Evolutionary conservation across 2,888 invertebrate species (phyloP).

Genomic region (Drosophila lutescens): DNA sequence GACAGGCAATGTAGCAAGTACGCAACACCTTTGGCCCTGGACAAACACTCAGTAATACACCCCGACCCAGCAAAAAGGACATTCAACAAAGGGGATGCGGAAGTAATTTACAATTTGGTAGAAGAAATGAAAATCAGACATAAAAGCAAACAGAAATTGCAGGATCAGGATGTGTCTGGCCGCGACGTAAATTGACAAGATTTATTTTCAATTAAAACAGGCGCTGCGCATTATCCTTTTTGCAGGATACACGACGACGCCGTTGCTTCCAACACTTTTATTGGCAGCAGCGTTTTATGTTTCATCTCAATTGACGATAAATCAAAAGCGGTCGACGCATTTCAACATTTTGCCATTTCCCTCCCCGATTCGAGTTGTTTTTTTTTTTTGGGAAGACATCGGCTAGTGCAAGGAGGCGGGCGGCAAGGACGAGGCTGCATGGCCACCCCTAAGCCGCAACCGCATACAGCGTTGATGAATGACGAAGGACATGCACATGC

Average conservation of each 20-base stretch:
- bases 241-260: conserved; percentile 21
- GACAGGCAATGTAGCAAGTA: conserved; percentile 24
- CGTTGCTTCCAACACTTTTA: conserved; percentile 58
- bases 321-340: conserved; percentile 71
- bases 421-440: conserved; percentile 13
- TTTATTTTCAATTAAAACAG: conserved; percentile 82
- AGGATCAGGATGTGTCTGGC: conserved; percentile 58
- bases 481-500: conserved; percentile 72
- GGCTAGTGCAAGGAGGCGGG: conserved; percentile 16
- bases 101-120: conserved; percentile 81
- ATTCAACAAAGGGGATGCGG: conserved; percentile 72
- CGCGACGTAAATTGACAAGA: conserved; percentile 76
- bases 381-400: conserved; percentile 22
- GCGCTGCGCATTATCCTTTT: conserved; percentile 64
- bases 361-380: conserved; percentile 41
- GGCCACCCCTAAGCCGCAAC: conserved; percentile 73
- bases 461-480: conserved; percentile 71
- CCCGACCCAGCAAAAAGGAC: conserved; percentile 44
- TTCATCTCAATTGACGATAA: conserved; percentile 77
- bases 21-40: conserved; percentile 62
- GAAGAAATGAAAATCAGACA: conserved; percentile 46
- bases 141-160: conserved; percentile 60
- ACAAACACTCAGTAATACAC: conserved; percentile 17
- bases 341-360: conserved; percentile 61
- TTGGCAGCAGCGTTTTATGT: conserved; percentile 77